These are phyloP conservation scores for Danio choprae DNA, from an alignment of 2,797 vertebrate genomes.

Conservation along the genomic window DNA sequence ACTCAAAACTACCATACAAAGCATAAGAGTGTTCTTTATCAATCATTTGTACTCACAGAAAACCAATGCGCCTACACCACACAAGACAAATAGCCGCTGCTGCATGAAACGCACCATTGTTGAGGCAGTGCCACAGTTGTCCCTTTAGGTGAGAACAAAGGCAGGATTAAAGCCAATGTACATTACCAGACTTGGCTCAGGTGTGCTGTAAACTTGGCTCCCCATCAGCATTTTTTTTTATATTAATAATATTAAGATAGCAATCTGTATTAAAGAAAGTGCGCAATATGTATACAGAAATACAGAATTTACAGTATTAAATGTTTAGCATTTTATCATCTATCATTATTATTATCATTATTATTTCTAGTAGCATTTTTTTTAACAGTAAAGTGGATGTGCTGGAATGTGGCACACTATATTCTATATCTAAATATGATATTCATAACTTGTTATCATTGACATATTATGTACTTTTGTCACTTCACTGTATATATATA, in stretches of 20 bases:
- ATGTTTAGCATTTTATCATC: neutral
- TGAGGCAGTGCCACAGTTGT: slow-evolving; percentile 23
- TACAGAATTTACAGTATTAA: neutral
- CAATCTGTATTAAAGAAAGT: neutral
- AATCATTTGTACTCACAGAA: neutral
- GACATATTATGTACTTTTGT: no score
- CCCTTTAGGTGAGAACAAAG: slow-evolving; percentile 42
- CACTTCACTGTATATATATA: no score
- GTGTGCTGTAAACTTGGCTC: slow-evolving; percentile 33
- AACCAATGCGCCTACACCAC: neutral
- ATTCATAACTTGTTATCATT: neutral
- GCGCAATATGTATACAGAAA: neutral
- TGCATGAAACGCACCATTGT: slow-evolving; percentile 4
- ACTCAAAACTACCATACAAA: neutral
- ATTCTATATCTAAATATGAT: neutral
- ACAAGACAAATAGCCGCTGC: neutral
- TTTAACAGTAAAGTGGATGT: neutral
- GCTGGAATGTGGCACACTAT: neutral
- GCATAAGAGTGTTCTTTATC: neutral
- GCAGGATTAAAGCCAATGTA: slow-evolving; percentile 10
- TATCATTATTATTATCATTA: neutral
- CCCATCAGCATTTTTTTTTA: neutral
- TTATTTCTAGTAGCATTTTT: no score
- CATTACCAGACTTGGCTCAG: slow-evolving; percentile 34
- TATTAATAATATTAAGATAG: neutral